Base-by-base conservation (phyloP, 2,888 invertebrate species). In the Urechis unicinctus region DNA sequence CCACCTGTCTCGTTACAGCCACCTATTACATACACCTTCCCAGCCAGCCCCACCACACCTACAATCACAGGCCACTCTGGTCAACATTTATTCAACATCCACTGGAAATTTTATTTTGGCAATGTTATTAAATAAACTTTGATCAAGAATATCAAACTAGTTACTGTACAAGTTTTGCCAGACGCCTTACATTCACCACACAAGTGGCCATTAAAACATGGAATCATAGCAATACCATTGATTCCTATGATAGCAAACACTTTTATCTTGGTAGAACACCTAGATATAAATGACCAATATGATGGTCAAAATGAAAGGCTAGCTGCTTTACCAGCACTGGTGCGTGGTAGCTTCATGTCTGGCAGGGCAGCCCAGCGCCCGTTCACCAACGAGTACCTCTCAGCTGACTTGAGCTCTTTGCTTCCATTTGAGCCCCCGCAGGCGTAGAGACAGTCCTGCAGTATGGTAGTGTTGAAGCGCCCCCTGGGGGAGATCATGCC, bases 341-440 rank as follows among this genome's bases (percentile, higher is more conserved):
- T 85, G 61, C 86, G 80, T 36, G 86, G 84, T 61, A 84, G 79
- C 45, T 85, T 82, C 69, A 86, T 77, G 47, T 81, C 79, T 1
- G 84, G 82, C 54, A 81, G 71, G 48, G 75, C 71, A 25, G 71
- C 71, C 85, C 85, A 85, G 63, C 80, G 79, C 22, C 68, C 61
- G 2, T 59, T 66, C 25, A 74, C 68, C 9, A 81, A 73, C 66
- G 85, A 83, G 62, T 79, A 82, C 74, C 82, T 82, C 73, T 88
- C 88, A 2, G 85, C 85, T 0, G 85, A 85, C 65, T 85, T 85
- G 65, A 91, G 81, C 75, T 92, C 91, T 13, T 84, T 84, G 61
- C 86, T 85, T 0, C 91, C 92, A 79, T 91, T 89, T 67, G 88
- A 88, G 41, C 81, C 81, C n/a, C 90, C 91, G 54, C 89, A 91